Percentiles rank a stretch among this genome's conserved stretches.
Evolutionary conservation across 2,797 vertebrate genomes (phyloP).

Genomic region (Darevskia nairensis): DNA sequence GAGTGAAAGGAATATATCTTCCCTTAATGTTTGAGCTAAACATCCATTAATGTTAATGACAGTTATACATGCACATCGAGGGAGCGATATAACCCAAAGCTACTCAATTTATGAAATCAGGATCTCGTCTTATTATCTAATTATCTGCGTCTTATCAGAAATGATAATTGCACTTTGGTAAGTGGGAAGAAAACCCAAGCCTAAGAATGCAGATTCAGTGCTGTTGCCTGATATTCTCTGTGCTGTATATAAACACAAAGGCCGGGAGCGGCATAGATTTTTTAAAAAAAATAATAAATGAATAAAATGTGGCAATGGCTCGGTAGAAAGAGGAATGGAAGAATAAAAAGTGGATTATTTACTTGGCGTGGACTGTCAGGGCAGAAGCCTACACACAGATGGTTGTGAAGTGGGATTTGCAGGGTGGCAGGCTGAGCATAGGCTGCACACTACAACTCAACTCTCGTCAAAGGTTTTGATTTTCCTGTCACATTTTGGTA

Average conservation of each 20-base stretch:
- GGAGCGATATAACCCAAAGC: not conserved
- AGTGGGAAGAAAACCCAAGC: conserved; percentile 32
- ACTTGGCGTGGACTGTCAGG: not conserved
- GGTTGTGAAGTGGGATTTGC: not conserved
- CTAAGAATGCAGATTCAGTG: conserved; percentile 26
- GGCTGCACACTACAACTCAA: too few species aligned
- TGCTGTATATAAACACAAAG: conserved; percentile 30
- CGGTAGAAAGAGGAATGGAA: not conserved
- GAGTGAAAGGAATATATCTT: not conserved
- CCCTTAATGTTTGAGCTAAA: conserved; percentile 39
- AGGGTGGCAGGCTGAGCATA: too few species aligned
- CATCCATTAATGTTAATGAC: conserved; percentile 2
- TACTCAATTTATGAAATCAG: conserved; percentile 52
- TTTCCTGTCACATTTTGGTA: too few species aligned
- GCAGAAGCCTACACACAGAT: not conserved
- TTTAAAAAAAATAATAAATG: too few species aligned
- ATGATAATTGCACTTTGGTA: conserved; percentile 42
- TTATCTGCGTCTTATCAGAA: conserved; percentile 60
- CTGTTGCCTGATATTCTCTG: conserved; percentile 38
- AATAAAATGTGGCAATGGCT: not conserved
- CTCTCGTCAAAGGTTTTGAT: too few species aligned
- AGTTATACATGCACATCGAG: conserved; percentile 12
- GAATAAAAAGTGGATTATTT: not conserved
- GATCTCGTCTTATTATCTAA: conserved; percentile 47
- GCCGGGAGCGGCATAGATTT: not conserved